Evolutionary conservation across 2,113 vertebrate species (phyloP).

Genomic region (Hucho hucho): DNA sequence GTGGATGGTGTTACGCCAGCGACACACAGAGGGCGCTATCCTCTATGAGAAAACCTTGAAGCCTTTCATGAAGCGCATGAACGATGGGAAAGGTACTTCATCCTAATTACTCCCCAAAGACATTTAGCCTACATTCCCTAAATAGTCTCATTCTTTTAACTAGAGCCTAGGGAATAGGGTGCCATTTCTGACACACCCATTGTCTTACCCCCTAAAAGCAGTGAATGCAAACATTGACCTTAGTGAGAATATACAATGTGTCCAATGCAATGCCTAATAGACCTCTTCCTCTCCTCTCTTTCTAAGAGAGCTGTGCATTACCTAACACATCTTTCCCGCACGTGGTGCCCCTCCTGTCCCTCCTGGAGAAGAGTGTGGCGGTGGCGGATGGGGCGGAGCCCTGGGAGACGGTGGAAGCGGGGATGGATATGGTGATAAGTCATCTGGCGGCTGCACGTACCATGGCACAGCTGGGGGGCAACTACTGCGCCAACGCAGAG

Average conservation of each 20-base stretch:
- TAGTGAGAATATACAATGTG: not conserved
- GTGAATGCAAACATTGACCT: not conserved
- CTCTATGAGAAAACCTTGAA: slow-evolving; percentile 94
- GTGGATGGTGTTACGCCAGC: slow-evolving; percentile 86
- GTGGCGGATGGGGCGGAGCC: slow-evolving; percentile 76
- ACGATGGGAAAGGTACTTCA: slow-evolving; percentile 86
- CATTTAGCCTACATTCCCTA: not conserved
- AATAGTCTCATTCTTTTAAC: no score
- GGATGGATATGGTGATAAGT: slow-evolving; percentile 88
- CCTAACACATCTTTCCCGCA: slow-evolving; percentile 89
- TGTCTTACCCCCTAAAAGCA: not conserved
- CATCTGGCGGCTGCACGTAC: slow-evolving; percentile 88
- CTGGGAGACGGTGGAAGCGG: slow-evolving; percentile 81
- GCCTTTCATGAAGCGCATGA: slow-evolving; percentile 87
- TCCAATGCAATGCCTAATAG: not conserved
- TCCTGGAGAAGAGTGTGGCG: slow-evolving; percentile 82
- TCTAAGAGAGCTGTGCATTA: slow-evolving; percentile 79
- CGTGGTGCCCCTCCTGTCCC: slow-evolving; percentile 84
- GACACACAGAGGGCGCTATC: slow-evolving; percentile 90
- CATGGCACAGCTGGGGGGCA: slow-evolving; percentile 83
- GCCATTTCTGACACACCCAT: not conserved
- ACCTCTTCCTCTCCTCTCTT: slow-evolving; percentile 24
- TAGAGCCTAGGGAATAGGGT: no score
- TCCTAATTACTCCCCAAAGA: not conserved
- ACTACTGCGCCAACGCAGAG: slow-evolving; percentile 86